Percentiles rank a stretch among this genome's conserved stretches.
Evolutionary conservation across 2,113 vertebrate species (phyloP).

Genomic region (Elanoides forficatus): DNA sequence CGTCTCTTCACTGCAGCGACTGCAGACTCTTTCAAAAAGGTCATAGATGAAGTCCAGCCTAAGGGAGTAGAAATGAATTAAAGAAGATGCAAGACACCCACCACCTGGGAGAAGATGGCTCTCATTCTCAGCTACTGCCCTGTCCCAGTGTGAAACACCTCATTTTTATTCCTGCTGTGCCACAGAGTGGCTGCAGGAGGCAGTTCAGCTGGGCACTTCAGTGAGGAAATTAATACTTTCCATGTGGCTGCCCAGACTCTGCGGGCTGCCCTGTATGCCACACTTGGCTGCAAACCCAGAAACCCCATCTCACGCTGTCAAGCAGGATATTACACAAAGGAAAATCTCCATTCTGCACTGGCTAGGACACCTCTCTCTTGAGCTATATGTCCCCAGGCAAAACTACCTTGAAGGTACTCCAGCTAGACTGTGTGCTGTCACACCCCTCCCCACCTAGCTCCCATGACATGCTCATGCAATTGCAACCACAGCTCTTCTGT

Average conservation of each 20-base stretch:
- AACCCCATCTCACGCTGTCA: not conserved
- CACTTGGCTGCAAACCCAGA: not conserved
- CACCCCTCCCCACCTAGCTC: not conserved
- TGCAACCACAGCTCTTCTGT: not conserved
- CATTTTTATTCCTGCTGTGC: not conserved
- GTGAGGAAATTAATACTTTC: not conserved
- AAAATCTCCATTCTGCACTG: not conserved
- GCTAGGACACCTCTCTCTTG: not conserved
- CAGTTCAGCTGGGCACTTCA: not conserved
- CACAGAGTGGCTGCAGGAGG: not conserved
- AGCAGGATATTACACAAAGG: not conserved
- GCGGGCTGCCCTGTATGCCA: not conserved
- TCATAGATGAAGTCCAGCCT: slow-evolving; percentile 93
- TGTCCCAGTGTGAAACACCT: not conserved
- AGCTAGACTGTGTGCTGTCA: not conserved
- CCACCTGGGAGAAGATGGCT: not conserved
- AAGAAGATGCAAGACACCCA: not conserved
- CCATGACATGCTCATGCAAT: not conserved
- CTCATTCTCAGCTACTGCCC: not conserved
- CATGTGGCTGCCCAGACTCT: not conserved
- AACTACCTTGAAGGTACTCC: not conserved
- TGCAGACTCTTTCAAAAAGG: slow-evolving; percentile 87
- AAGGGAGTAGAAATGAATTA: not conserved
- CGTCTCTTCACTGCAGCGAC: slow-evolving; percentile 84
- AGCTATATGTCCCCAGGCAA: not conserved